These are phyloP conservation scores for Herpetotheres cachinnans DNA, from an alignment of 2,113 vertebrate genomes.

Conservation along the genomic window DNA sequence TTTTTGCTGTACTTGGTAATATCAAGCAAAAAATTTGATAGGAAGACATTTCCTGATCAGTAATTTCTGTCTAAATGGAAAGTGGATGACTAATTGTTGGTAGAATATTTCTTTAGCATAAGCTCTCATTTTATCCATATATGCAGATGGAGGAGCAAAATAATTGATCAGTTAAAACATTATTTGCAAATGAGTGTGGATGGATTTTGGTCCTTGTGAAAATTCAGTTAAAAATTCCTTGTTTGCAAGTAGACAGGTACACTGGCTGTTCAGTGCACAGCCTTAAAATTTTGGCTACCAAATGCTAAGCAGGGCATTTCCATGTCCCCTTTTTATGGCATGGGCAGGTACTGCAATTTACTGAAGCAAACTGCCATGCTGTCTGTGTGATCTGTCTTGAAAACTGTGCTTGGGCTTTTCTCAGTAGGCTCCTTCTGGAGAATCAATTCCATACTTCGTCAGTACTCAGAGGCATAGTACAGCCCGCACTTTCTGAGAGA, in stretches of 20 bases:
- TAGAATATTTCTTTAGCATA: slow-evolving; percentile 14
- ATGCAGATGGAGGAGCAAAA: slow-evolving; percentile 29
- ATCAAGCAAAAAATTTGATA: background rate
- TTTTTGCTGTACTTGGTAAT: slow-evolving; percentile 40
- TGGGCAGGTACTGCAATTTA: background rate
- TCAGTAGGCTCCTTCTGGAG: background rate
- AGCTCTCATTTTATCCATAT: slow-evolving; percentile 33
- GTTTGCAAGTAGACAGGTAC: background rate
- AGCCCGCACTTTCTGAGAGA: background rate
- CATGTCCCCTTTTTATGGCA: background rate
- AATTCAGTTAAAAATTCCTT: background rate
- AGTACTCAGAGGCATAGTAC: fast-evolving
- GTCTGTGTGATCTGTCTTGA: fast-evolving
- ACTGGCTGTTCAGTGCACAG: background rate
- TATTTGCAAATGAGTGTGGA: slow-evolving; percentile 33
- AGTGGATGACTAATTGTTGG: slow-evolving; percentile 41
- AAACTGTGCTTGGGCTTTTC: background rate
- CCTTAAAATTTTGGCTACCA: background rate
- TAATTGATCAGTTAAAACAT: slow-evolving; percentile 19
- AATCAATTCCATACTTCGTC: background rate
- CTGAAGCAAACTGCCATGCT: background rate
- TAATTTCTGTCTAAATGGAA: slow-evolving; percentile 53
- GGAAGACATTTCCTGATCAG: slow-evolving; percentile 1
- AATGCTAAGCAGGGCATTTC: background rate
- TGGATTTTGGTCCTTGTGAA: background rate